Percentiles rank a stretch among this genome's conserved stretches.
Conservation (phyloP, 1,140 invertebrate species). For the Drosophila parabipectinata region DNA sequence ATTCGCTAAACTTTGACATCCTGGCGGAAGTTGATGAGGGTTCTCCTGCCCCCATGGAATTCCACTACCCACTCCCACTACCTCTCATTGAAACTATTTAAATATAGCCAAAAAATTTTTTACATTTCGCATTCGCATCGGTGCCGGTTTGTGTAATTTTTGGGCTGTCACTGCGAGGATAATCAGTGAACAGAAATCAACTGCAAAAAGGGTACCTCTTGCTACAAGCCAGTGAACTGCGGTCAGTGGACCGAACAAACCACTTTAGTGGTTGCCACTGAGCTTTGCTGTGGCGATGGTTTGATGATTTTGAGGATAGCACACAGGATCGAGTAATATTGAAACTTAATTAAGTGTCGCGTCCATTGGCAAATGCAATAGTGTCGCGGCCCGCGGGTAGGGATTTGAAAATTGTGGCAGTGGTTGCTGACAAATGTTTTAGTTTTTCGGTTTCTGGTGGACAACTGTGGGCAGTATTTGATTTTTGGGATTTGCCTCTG, state of each 20-base stretch:
- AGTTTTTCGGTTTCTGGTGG: slow-evolving; percentile 42
- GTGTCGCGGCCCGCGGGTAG: background rate
- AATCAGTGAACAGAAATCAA: slow-evolving; percentile 68
- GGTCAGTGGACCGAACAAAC: slow-evolving; percentile 28
- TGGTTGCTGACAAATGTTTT: slow-evolving; percentile 55
- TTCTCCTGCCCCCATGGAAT: slow-evolving; percentile 41
- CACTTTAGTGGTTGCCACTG: slow-evolving; percentile 60
- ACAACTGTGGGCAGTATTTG: slow-evolving; percentile 17
- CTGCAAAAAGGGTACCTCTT: slow-evolving; percentile 41
- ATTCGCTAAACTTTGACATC: slow-evolving; percentile 65
- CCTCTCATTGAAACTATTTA: slow-evolving; percentile 26
- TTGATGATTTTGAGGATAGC: slow-evolving; percentile 41
- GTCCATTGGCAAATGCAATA: slow-evolving; percentile 9
- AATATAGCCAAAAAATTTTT: slow-evolving; percentile 41
- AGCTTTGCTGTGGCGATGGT: slow-evolving; percentile 64
- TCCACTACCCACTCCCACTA: slow-evolving; percentile 1
- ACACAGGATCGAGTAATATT: slow-evolving; percentile 35
- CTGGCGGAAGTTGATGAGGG: slow-evolving; percentile 70
- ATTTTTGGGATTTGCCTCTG: slow-evolving; percentile 10
- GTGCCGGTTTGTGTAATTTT: slow-evolving; percentile 23
- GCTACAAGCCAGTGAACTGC: slow-evolving; percentile 7
- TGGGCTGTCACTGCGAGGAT: slow-evolving; percentile 24
- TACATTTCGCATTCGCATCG: slow-evolving; percentile 47
- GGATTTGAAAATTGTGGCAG: slow-evolving; percentile 42
- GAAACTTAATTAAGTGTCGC: slow-evolving; percentile 76